Conservation (phyloP, 2,797 vertebrate species). For the Gymnoscopelus microlampas region DNA sequence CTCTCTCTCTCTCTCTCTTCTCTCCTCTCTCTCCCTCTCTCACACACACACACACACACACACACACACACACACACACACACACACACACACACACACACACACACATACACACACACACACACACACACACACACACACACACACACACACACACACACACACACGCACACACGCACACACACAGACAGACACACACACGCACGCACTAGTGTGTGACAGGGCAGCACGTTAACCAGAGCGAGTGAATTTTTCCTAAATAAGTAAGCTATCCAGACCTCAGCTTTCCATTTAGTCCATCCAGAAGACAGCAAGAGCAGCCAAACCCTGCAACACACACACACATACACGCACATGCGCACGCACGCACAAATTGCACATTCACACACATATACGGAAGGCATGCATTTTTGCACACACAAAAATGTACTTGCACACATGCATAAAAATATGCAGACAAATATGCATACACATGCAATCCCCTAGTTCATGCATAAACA, state of each 20-base stretch:
- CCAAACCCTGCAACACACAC: slow-evolving; percentile 36
- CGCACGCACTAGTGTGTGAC: slow-evolving; percentile 51
- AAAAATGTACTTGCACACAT: background rate
- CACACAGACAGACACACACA: slow-evolving; percentile 24
- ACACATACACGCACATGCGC: slow-evolving; percentile 12
- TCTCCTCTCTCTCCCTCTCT: no score
- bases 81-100: no score
- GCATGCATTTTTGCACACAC: background rate
- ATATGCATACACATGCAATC: slow-evolving; percentile 4
- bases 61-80: no score
- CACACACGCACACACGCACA: slow-evolving; percentile 11
- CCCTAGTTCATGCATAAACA: no score
- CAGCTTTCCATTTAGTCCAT: slow-evolving; percentile 71
- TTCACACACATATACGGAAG: slow-evolving; percentile 26
- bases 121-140: slow-evolving; percentile 2
- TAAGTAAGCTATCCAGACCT: slow-evolving; percentile 75
- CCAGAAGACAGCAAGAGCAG: slow-evolving; percentile 38
- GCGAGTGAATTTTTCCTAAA: slow-evolving; percentile 70
- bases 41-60: no score
- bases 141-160: slow-evolving; percentile 13
- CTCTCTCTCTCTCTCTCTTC: no score
- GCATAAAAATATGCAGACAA: background rate
- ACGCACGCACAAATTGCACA: slow-evolving; percentile 11
- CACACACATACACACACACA: no score
- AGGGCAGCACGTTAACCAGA: slow-evolving; percentile 49